Percentiles rank a stretch among this genome's conserved stretches.
Evolutionary conservation across 2,113 vertebrate species (phyloP).

Genomic region (Stomatorhinus ivindoensis): DNA sequence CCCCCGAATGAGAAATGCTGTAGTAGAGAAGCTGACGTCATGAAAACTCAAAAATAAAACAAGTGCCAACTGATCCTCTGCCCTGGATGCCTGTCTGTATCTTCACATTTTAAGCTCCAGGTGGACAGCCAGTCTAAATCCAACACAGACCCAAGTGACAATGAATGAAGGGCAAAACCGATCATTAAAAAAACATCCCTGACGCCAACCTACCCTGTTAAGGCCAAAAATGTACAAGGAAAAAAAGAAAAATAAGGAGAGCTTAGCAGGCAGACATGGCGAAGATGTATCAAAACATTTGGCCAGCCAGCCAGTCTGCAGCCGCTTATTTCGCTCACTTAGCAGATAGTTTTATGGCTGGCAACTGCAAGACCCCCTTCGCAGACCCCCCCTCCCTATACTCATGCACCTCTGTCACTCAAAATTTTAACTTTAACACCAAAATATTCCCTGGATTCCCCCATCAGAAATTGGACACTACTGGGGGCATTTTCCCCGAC

Average conservation of each 20-base stretch:
- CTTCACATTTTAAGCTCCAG: neutral
- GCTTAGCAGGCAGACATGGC: constrained; percentile 10
- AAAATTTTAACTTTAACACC: neutral
- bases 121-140: neutral
- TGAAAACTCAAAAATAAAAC: constrained; percentile 8
- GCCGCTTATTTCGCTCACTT: constrained; percentile 20
- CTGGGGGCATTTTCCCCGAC: neutral
- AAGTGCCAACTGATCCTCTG: neutral
- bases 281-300: constrained; percentile 28
- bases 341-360: constrained; percentile 24
- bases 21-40: neutral
- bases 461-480: neutral
- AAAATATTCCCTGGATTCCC: neutral
- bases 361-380: constrained; percentile 30
- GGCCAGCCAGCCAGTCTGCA: constrained; percentile 16
- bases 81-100: neutral
- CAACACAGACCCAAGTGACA: neutral
- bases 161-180: neutral
- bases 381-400: neutral
- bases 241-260: constrained; percentile 15
- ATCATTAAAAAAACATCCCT: neutral
- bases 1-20: neutral
- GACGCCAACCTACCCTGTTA: neutral
- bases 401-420: neutral
- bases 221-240: neutral